Percentiles rank a stretch among this genome's conserved stretches.
These are phyloP conservation scores for Syrrhaptes paradoxus DNA, from an alignment of 2,113 vertebrate species.

Conservation along the genomic window DNA sequence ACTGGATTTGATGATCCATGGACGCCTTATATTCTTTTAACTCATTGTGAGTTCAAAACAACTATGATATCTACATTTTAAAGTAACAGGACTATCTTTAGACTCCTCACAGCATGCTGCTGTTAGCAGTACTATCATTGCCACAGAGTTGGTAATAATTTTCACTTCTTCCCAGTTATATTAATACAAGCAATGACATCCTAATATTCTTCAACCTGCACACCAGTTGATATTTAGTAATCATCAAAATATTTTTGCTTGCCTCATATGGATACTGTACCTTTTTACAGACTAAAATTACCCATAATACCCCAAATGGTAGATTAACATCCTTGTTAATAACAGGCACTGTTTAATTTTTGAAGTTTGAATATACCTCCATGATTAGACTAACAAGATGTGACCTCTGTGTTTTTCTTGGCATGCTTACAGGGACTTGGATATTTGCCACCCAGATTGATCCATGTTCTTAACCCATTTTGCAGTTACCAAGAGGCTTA, in stretches of 20 bases:
- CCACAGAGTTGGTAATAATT: not conserved
- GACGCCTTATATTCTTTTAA: not conserved
- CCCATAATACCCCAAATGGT: not conserved
- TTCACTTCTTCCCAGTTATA: not conserved
- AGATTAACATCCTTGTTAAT: not conserved
- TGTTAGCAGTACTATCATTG: not conserved
- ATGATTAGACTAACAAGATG: not conserved
- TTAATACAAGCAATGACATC: not conserved
- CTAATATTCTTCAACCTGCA: not conserved
- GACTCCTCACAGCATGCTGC: not conserved
- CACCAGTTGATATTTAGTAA: not conserved
- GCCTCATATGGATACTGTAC: not conserved
- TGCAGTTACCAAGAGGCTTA: constrained; percentile 45
- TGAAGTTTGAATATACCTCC: not conserved
- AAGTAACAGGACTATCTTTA: not conserved
- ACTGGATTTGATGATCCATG: not conserved
- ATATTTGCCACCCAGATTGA: constrained; percentile 20
- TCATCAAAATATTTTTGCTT: not conserved
- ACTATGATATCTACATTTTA: not conserved
- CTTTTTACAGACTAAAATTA: not conserved
- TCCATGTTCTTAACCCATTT: constrained; percentile 51
- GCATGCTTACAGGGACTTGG: not conserved
- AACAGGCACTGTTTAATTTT: not conserved
- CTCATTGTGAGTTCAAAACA: not conserved
- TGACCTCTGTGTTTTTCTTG: not conserved